A percentile compares a stretch with the other conserved stretches of the same genome.
Conservation (phyloP, 2,113 vertebrate genomes). For the Phalacrocorax brasilianus region DNA sequence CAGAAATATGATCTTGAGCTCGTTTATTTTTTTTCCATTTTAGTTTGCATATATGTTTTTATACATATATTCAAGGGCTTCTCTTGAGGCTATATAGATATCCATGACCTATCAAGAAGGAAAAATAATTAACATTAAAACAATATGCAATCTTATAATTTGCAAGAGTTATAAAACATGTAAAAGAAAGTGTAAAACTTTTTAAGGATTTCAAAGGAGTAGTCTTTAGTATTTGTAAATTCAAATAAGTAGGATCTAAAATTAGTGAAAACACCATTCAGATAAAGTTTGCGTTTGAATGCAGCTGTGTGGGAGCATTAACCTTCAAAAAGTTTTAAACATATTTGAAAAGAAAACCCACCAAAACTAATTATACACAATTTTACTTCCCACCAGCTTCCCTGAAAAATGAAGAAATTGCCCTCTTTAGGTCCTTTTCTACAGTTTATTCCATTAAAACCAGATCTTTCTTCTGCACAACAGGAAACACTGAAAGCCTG, state of each 20-base stretch:
- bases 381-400: slow-evolving; percentile 57
- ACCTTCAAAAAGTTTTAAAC: slow-evolving; percentile 54
- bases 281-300: slow-evolving; percentile 44
- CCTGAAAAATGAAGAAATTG: slow-evolving; percentile 50
- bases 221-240: slow-evolving; percentile 35
- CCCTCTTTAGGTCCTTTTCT: slow-evolving; percentile 54
- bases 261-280: slow-evolving; percentile 28
- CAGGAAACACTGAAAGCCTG: slow-evolving; percentile 50
- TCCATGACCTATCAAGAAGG: background rate
- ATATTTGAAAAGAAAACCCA: slow-evolving; percentile 43
- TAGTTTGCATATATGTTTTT: background rate
- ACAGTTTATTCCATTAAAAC: slow-evolving; percentile 54
- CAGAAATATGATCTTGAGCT: background rate
- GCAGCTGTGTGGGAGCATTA: slow-evolving; percentile 35
- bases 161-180: background rate
- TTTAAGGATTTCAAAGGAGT: slow-evolving; percentile 9
- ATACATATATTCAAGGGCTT: background rate
- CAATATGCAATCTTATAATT: background rate
- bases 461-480: slow-evolving; percentile 56
- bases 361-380: slow-evolving; percentile 47
- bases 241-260: slow-evolving; percentile 38
- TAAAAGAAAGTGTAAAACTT: background rate
- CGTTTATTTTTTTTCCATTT: background rate
- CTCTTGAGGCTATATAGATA: background rate
- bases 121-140: background rate